A percentile compares a stretch with the other conserved stretches of the same genome.
These are phyloP conservation scores for Ptiloglossa arizonensis DNA, from an alignment of 1,140 invertebrate genomes.

Conservation along the genomic window DNA sequence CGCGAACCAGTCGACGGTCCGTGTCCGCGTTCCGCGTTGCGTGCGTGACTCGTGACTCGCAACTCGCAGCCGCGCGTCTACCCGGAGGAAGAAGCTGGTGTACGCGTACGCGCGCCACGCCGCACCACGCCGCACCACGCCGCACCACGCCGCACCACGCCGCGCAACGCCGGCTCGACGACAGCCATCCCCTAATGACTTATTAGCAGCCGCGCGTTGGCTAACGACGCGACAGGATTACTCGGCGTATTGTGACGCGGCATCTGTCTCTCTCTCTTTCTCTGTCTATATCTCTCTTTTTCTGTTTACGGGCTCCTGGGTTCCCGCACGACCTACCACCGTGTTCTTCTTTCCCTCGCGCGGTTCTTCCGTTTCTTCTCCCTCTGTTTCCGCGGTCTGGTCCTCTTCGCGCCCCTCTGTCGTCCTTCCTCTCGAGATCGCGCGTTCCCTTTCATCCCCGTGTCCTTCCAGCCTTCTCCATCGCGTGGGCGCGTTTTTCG, in stretches of 20 bases:
- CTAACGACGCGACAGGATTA: slow-evolving; percentile 74
- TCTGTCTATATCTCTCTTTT: slow-evolving; percentile 23
- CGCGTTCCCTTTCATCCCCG: background rate
- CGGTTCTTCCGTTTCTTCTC: slow-evolving; percentile 40
- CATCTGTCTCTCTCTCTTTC: slow-evolving; percentile 31
- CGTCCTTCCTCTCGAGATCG: slow-evolving; percentile 9
- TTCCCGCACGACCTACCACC: background rate
- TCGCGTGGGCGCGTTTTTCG: too few relatives aligned
- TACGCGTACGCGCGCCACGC: slow-evolving; percentile 47
- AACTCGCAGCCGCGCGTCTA: slow-evolving; percentile 16
- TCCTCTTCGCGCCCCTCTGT: background rate
- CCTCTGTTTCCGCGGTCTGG: slow-evolving; percentile 24
- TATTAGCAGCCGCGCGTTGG: slow-evolving; percentile 76
- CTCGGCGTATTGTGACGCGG: slow-evolving; percentile 57
- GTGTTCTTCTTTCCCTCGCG: slow-evolving; percentile 1
- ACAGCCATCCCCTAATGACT: slow-evolving; percentile 76
- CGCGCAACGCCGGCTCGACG: too few relatives aligned
- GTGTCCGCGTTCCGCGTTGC: slow-evolving; percentile 66
- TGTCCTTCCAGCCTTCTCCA: slow-evolving; percentile 14
- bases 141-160: too few relatives aligned
- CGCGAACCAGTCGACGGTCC: too few relatives aligned
- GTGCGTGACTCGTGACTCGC: slow-evolving; percentile 65
- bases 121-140: too few relatives aligned
- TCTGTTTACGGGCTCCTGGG: slow-evolving; percentile 22
- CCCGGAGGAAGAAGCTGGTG: too few relatives aligned